These are phyloP conservation scores for Lapara coniferarum DNA, from an alignment of 2,888 invertebrate species.

Conservation along the genomic window DNA sequence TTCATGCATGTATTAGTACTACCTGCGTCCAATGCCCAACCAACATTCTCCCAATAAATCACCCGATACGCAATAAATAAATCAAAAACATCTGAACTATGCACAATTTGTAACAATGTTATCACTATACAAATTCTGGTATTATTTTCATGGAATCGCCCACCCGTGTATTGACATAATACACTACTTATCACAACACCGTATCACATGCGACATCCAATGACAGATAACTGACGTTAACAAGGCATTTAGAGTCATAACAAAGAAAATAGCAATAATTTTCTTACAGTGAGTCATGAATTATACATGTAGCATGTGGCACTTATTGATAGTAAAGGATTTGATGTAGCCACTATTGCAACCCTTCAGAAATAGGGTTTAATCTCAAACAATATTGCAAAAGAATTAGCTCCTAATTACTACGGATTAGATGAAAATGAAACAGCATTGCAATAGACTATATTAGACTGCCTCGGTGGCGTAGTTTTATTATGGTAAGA, in stretches of 20 bases:
- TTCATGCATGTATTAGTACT: background rate
- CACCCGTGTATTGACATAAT: constrained; percentile 25
- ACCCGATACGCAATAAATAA: constrained; percentile 14
- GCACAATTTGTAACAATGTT: constrained; percentile 29
- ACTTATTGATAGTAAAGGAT: constrained; percentile 6
- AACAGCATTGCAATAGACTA: too few relatives aligned
- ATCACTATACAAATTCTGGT: constrained; percentile 31
- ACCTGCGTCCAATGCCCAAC: background rate
- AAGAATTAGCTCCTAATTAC: background rate
- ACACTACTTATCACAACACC: constrained; percentile 15
- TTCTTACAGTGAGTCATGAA: constrained; percentile 27
- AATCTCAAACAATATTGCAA: background rate
- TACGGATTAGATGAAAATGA: background rate
- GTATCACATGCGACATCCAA: constrained; percentile 21
- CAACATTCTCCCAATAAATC: background rate
- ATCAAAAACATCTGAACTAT: constrained; percentile 11
- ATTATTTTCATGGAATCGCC: constrained; percentile 30
- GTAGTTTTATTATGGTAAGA: too few relatives aligned
- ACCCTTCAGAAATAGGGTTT: background rate
- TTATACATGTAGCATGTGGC: constrained; percentile 11
- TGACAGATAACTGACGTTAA: constrained; percentile 25
- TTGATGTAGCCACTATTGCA: background rate
- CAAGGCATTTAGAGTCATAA: constrained; percentile 21
- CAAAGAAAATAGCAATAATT: constrained; percentile 28
- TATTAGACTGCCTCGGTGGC: too few relatives aligned